Conservation (phyloP, 1,140 invertebrate species). For the Zaprionus africanus region DNA sequence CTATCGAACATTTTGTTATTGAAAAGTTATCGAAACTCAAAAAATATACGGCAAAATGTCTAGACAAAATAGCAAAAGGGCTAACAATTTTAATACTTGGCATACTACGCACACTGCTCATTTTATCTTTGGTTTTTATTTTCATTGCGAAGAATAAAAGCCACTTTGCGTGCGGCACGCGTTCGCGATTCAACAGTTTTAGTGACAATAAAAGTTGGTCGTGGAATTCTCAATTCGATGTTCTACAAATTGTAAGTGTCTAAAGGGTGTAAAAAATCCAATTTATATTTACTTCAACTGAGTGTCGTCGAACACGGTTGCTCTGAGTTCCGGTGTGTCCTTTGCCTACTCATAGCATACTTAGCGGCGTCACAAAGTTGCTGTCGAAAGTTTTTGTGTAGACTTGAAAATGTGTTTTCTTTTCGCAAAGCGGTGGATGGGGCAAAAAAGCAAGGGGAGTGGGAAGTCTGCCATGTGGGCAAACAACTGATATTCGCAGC, state of each 20-base stretch:
- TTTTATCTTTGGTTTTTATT: neutral
- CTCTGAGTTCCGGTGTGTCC: neutral
- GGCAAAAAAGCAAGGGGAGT: neutral
- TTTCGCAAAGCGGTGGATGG: neutral
- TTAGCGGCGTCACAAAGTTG: slow-evolving; percentile 43
- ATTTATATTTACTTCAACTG: slow-evolving; percentile 47
- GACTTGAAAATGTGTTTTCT: slow-evolving; percentile 42
- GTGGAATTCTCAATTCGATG: slow-evolving; percentile 14
- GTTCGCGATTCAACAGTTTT: slow-evolving; percentile 10
- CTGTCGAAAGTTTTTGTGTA: slow-evolving; percentile 27
- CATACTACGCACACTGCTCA: neutral
- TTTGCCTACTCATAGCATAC: slow-evolving; percentile 21
- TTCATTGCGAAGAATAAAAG: too few species aligned
- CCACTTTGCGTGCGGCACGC: neutral
- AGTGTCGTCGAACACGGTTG: neutral
- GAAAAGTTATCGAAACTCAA: neutral
- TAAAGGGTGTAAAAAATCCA: slow-evolving; percentile 50
- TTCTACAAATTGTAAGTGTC: slow-evolving; percentile 31
- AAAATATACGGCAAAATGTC: neutral
- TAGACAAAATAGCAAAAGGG: neutral
- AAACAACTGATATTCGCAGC: slow-evolving; percentile 34
- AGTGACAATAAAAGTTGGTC: slow-evolving; percentile 35
- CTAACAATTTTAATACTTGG: neutral
- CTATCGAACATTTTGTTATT: slow-evolving; percentile 8
- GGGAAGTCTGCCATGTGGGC: slow-evolving; percentile 18